Base-by-base conservation (phyloP, 2,888 invertebrate genomes). In the Dexiosoma caninum region DNA sequence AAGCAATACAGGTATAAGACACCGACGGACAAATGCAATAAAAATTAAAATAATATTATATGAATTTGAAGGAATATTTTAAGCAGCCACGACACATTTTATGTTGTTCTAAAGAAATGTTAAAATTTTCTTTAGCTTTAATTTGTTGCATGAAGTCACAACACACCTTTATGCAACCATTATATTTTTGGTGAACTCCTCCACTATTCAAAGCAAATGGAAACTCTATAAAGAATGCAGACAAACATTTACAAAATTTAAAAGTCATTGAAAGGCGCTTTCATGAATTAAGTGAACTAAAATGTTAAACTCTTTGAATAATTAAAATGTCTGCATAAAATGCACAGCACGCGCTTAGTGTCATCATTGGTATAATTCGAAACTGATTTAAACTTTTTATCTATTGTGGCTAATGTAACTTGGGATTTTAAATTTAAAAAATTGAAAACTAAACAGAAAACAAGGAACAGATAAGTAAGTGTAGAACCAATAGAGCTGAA, bases 261-360 rank as follows among this genome's bases (percentile, higher is more conserved):
- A 62, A 53, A 72, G 60, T 53, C 42, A 77, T 57, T 9, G 37
- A 35, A 35, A 35, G 46, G 62, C 53, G 16, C 40, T 46, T 72
- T 53, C 53, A 55, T 55, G 60, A 53, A 71, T 60, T 53, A 35
- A 35, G 30, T 44, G 62, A 64, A 70, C 70, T 57, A 16, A 14
- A 60, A 62, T 66, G 59, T 71, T 67, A 51, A 62, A 72, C 70
- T 64, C 62, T 70, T 70, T 64, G 77, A 77, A 84, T 85, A 85
- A 85, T 85, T 85, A 85, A 85, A 85, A 85, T 85, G 84, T 85
- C 83, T 85, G 83, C 84, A 84, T 85, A 85, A 85, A 86, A 86
- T 84, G 84, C 85, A 85, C 85, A 85, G 85, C 86, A 85, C 85
- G 86, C 84, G 86, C 84, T 84, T 84, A 76, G 82, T 85, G 85